Conservation (phyloP, 2,113 vertebrate genomes). For the Anguilla japonica region DNA sequence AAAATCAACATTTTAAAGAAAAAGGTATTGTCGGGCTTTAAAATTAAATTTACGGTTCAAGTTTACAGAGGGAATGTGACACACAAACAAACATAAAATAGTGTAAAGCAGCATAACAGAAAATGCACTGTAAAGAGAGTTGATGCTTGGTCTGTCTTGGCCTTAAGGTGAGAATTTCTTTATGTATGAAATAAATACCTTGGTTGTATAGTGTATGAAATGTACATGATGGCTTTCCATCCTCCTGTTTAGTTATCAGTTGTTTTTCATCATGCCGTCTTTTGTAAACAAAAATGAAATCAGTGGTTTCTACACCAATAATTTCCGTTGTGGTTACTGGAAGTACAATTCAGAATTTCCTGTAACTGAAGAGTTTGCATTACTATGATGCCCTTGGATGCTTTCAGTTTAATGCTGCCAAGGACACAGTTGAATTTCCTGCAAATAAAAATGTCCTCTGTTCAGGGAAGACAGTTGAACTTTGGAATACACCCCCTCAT, state of each 20-base stretch:
- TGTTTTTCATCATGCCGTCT: neutral
- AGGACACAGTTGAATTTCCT: neutral
- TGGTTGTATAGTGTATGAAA: too few species aligned
- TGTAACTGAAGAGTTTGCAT: neutral
- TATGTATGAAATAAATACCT: neutral
- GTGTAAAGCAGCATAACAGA: neutral
- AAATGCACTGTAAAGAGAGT: too few species aligned
- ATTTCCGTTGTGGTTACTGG: neutral
- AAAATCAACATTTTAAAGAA: neutral
- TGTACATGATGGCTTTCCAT: neutral
- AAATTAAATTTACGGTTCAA: neutral
- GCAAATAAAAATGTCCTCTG: neutral
- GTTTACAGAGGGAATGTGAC: neutral
- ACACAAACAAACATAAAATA: neutral
- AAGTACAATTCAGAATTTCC: too few species aligned
- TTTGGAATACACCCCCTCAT: neutral
- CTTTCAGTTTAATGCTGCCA: neutral
- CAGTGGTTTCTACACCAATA: neutral
- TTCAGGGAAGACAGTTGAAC: neutral
- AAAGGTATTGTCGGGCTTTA: neutral
- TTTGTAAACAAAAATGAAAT: neutral
- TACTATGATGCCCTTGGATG: neutral
- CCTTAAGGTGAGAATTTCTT: too few species aligned
- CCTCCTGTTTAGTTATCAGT: neutral
- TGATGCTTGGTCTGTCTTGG: too few species aligned